These are phyloP conservation scores for Osmerus mordax DNA, from an alignment of 2,113 vertebrate genomes.

Conservation along the genomic window DNA sequence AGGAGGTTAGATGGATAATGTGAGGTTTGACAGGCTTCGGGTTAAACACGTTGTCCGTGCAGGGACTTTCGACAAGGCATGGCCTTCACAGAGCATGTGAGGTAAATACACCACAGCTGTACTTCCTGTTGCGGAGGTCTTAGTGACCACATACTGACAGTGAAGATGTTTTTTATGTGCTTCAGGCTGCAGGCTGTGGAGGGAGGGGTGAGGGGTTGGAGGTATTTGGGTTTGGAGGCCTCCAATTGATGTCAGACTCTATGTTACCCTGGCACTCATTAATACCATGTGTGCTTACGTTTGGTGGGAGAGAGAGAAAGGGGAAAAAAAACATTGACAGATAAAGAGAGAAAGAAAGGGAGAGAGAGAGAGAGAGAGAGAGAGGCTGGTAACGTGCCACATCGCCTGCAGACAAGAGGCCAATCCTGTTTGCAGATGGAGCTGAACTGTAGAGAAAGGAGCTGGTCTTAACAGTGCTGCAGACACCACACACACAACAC, in stretches of 20 bases:
- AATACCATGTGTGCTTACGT: slow-evolving; percentile 60
- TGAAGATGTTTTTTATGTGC: not conserved
- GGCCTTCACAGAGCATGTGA: no score
- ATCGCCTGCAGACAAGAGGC: not conserved
- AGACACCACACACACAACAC: no score
- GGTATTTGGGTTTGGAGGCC: slow-evolving; percentile 47
- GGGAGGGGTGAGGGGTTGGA: not conserved
- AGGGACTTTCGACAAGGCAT: no score
- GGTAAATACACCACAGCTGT: no score
- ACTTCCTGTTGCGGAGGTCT: no score
- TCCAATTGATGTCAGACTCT: slow-evolving; percentile 54
- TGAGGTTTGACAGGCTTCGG: no score
- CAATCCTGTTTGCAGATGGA: no score
- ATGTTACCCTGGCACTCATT: slow-evolving; percentile 56
- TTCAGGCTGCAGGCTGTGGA: not conserved
- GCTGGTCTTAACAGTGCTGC: no score
- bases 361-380: not conserved
- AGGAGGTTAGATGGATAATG: slow-evolving; percentile 63
- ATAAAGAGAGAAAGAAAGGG: not conserved
- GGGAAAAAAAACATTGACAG: not conserved
- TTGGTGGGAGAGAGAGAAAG: not conserved
- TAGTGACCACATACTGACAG: not conserved
- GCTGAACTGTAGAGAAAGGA: no score
- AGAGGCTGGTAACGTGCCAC: not conserved
- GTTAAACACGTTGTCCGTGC: no score